Base-by-base conservation (phyloP, 1,140 invertebrate genomes). In the Nasonia vitripennis region DNA sequence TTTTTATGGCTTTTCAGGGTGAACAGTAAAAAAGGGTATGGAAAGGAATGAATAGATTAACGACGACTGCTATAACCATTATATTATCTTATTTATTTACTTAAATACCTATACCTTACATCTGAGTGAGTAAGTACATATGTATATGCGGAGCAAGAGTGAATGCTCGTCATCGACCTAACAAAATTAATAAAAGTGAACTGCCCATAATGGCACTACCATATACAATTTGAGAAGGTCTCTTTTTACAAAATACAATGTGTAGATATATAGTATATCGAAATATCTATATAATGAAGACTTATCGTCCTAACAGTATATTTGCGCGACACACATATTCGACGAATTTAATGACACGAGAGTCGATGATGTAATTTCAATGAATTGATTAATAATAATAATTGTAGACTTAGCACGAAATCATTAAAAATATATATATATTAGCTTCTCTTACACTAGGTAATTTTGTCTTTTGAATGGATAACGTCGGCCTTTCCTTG, bases 401-500 rank as follows among this genome's bases (percentile, higher is more conserved):
- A 62, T 20, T 62, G 55, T n/a, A 62, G 17, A 62, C 55, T 62
- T 62, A 62, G 55, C 55, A 17, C 55, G 55, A 62, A 62, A 62
- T 62, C 20, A 20, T 62, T 62, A 62, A 62, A 62, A 62, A n/a
- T 62, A 20, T 31, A n/a, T 62, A 20, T 31, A 41, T 31, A 77
- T 70, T 77, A 17, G 20, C 45, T 55, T 48, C 31, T 23, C 68
- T 81, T 77, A 85, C 51, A 78, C 55, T 81, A 81, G 11, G n/a
- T 41, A 83, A 86, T 86, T 86, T 82, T 20, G 67, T 77, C 17
- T 23, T 31, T 86, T 62, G 12, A 91, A 92, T 93, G 91, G 90
- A 91, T 90, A 92, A 90, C 92, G 89, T 93, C 92, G 91, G 90
- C 92, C 92, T 93, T 89, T 88, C 91, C 92, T 93, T 93, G 88